Conservation (phyloP, 2,797 vertebrate genomes). For the Crocodylus rhombifer region DNA sequence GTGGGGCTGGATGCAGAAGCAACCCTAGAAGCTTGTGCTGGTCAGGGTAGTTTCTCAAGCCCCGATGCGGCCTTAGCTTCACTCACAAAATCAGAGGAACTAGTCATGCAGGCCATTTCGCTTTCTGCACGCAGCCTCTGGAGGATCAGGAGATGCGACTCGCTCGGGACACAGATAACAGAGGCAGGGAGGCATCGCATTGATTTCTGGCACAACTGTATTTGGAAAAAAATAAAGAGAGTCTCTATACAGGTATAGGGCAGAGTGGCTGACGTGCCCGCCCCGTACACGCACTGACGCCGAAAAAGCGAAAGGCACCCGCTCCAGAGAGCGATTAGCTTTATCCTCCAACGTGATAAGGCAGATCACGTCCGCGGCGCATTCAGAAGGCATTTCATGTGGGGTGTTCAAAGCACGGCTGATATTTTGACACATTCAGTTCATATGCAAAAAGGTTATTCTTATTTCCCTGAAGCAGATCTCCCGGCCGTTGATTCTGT, state of each 20-base stretch:
- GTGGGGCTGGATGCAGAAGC: not conserved
- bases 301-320: not conserved
- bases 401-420: slow-evolving; percentile 15
- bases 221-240: not conserved
- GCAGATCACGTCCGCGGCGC: not conserved
- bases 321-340: not conserved
- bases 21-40: not conserved
- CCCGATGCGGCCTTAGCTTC: not conserved
- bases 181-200: not conserved
- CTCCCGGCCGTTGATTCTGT: not conserved
- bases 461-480: not conserved
- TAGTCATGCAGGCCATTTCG: not conserved
- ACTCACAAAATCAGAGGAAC: not conserved
- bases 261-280: no score
- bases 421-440: slow-evolving; percentile 56
- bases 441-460: not conserved
- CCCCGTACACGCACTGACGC: not conserved
- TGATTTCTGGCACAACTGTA: not conserved
- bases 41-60: not conserved
- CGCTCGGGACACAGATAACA: not conserved
- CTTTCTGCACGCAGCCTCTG: not conserved
- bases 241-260: not conserved
- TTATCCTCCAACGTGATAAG: not conserved
- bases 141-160: no score
- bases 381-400: not conserved